Evolutionary conservation across 2,113 vertebrate genomes (phyloP).

Genomic region (Sphaerodactylus townsendi): DNA sequence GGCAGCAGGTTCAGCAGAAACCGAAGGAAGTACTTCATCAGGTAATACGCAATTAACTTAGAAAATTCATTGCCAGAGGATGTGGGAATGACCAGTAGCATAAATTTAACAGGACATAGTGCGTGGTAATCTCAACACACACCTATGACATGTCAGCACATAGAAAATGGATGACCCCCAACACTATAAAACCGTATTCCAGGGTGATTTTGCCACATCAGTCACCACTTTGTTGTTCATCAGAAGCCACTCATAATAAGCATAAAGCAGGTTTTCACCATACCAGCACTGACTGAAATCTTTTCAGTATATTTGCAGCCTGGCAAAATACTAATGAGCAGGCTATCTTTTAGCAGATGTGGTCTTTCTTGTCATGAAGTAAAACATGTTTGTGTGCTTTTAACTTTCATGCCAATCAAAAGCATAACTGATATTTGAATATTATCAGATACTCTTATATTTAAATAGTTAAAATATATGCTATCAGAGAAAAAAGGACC

Average conservation of each 20-base stretch:
- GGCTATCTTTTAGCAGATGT: not conserved
- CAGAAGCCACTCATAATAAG: not conserved
- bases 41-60: not conserved
- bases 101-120: not conserved
- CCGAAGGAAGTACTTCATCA: constrained; percentile 8
- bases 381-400: not conserved
- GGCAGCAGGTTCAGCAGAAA: not conserved
- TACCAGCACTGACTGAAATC: not conserved
- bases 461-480: constrained; percentile 49
- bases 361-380: not conserved
- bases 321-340: constrained; percentile 1
- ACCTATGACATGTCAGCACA: not conserved
- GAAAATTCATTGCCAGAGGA: not conserved
- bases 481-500: constrained; percentile 20
- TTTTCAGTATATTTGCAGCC: not conserved
- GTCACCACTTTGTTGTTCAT: not conserved
- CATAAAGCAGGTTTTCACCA: not conserved
- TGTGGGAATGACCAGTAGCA: not conserved
- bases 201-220: not conserved
- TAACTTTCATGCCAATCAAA: not conserved
- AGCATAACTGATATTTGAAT: constrained; percentile 18
- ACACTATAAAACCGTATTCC: not conserved
- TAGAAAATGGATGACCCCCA: not conserved
- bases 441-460: constrained; percentile 35
- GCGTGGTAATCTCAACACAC: not conserved